Conservation (phyloP, 2,888 invertebrate species). For the Drosophila longiperda region DNA sequence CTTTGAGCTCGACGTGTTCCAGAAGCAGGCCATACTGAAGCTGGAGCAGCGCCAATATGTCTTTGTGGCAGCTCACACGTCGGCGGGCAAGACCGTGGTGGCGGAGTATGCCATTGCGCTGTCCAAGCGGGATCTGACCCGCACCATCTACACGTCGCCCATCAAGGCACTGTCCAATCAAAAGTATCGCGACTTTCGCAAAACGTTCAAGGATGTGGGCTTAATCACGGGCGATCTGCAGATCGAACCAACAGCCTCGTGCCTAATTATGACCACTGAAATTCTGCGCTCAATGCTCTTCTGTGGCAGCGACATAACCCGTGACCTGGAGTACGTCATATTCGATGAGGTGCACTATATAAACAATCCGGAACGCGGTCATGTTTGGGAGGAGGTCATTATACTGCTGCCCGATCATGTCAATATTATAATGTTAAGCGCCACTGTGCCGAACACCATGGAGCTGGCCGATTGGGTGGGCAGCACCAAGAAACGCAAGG, state of each 20-base stretch:
- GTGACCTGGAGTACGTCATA: conserved; percentile 99
- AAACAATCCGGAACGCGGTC: conserved; percentile 98
- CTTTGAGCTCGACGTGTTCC: conserved; percentile 98
- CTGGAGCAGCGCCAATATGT: conserved; percentile 97
- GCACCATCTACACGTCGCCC: conserved; percentile 98
- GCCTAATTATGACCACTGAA: conserved; percentile 99
- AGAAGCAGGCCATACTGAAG: conserved; percentile 97
- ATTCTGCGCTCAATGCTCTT: conserved; percentile 98
- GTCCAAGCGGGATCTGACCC: conserved; percentile 95
- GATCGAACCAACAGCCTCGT: conserved; percentile 96
- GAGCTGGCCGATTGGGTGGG: conserved; percentile 98
- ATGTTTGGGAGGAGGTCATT: conserved; percentile 99
- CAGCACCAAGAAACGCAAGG: conserved; percentile 93
- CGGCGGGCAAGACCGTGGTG: conserved; percentile 98
- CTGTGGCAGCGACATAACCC: conserved; percentile 95
- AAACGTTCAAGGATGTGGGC: conserved; percentile 96
- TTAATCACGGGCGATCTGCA: conserved; percentile 98
- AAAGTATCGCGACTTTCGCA: conserved; percentile 98
- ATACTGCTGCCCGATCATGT: conserved; percentile 98
- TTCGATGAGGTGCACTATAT: conserved; percentile 99
- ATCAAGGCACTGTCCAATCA: conserved; percentile 99
- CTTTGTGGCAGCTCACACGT: conserved; percentile 99
- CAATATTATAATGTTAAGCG: conserved; percentile 97
- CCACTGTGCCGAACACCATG: conserved; percentile 98
- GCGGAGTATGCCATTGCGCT: conserved; percentile 99